A percentile compares a stretch with the other conserved stretches of the same genome.
These are phyloP conservation scores for Eupeodes luniger DNA, from an alignment of 2,888 invertebrate species.

Conservation along the genomic window DNA sequence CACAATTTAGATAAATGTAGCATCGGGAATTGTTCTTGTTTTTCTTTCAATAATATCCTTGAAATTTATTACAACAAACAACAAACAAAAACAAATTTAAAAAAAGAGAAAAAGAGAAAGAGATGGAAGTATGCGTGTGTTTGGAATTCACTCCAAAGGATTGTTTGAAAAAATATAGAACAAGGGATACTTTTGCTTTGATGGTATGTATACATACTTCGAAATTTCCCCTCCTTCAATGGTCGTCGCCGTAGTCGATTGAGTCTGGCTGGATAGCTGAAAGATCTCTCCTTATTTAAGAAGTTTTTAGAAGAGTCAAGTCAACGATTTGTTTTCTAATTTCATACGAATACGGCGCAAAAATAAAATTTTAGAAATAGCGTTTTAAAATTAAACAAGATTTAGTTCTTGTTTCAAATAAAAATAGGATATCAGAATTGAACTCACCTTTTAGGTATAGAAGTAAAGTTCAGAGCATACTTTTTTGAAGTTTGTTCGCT, in stretches of 20 bases:
- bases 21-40: constrained; percentile 37
- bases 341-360: too few species aligned
- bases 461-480: too few species aligned
- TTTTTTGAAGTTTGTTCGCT: too few species aligned
- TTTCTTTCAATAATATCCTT: constrained; percentile 14
- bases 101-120: constrained; percentile 4
- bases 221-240: constrained; percentile 68
- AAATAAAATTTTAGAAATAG: too few species aligned
- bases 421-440: too few species aligned
- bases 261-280: constrained; percentile 3
- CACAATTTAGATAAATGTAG: constrained; percentile 22
- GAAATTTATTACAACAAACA: constrained; percentile 36
- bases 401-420: too few species aligned
- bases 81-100: constrained; percentile 11
- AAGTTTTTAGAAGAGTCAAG: neutral
- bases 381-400: too few species aligned
- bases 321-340: too few species aligned
- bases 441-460: too few species aligned
- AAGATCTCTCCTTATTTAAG: constrained; percentile 39
- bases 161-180: constrained; percentile 30
- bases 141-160: constrained; percentile 17
- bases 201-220: constrained; percentile 31
- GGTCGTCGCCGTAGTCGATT: neutral
- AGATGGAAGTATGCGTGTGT: constrained; percentile 43
- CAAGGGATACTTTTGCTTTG: constrained; percentile 57